These are phyloP conservation scores for Coracias cyanogaster DNA, from an alignment of 2,797 vertebrate genomes.

Conservation along the genomic window DNA sequence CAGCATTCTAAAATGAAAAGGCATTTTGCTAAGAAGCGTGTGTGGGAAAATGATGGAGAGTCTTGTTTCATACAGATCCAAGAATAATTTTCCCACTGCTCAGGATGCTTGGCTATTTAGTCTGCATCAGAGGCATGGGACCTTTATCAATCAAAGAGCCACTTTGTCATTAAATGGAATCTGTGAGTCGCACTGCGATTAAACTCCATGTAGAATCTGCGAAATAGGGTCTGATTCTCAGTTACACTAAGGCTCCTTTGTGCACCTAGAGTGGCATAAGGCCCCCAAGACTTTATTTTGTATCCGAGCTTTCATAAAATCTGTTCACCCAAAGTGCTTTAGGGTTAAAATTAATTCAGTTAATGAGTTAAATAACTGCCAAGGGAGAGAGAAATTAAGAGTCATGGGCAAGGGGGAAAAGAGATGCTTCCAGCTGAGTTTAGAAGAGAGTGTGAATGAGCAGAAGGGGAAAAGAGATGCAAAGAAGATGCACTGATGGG, in stretches of 20 bases:
- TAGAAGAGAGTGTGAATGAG: constrained; percentile 45
- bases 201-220: neutral
- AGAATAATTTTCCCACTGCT: constrained; percentile 47
- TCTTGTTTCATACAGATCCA: constrained; percentile 11
- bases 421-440: constrained; percentile 67
- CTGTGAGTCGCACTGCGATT: constrained; percentile 3
- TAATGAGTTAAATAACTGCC: constrained; percentile 75
- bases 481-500: constrained; percentile 47
- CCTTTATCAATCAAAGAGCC: constrained; percentile 64
- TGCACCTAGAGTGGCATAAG: constrained; percentile 44
- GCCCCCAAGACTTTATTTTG: constrained; percentile 60
- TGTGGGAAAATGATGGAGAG: neutral
- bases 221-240: constrained; percentile 42
- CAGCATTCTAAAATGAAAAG: neutral
- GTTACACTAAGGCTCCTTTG: constrained; percentile 40
- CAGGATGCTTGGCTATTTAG: constrained; percentile 42
- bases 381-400: constrained; percentile 74
- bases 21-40: neutral
- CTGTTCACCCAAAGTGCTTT: constrained; percentile 62
- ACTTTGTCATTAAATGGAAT: constrained; percentile 58
- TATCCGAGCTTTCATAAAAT: constrained; percentile 60
- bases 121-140: constrained; percentile 51
- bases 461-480: constrained; percentile 61
- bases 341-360: constrained; percentile 76
- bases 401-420: constrained; percentile 63